Conservation (phyloP, 2,113 vertebrate genomes). For the Noctilio leporinus region DNA sequence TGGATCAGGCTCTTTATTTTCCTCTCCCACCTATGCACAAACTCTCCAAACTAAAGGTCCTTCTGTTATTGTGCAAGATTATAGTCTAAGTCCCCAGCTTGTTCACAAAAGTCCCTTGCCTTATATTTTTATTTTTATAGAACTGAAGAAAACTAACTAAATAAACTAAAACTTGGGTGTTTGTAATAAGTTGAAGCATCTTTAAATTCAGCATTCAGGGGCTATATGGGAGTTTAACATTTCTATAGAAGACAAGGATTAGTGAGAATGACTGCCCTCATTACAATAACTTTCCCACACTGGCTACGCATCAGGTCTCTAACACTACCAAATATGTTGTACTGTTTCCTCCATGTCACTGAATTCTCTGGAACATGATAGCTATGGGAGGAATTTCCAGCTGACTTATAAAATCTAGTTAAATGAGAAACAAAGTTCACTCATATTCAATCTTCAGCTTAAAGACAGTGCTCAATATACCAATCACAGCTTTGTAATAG, state of each 20-base stretch:
- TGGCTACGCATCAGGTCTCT: not conserved
- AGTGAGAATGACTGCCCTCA: not conserved
- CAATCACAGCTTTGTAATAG: not conserved
- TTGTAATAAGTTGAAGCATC: not conserved
- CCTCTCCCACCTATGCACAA: no score
- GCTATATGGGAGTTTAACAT: not conserved
- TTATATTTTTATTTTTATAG: not conserved
- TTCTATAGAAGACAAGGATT: not conserved
- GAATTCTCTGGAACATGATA: not conserved
- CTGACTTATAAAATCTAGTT: not conserved
- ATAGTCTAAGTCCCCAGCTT: not conserved
- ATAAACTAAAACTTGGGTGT: not conserved
- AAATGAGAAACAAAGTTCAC: not conserved
- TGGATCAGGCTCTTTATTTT: not conserved
- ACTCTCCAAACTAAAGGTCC: not conserved
- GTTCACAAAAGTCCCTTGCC: not conserved
- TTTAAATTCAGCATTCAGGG: not conserved
- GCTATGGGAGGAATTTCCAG: not conserved
- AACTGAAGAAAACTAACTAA: not conserved
- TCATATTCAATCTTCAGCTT: not conserved
- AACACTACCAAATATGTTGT: not conserved
- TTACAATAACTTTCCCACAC: not conserved
- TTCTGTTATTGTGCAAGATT: not conserved
- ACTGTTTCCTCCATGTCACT: not conserved
- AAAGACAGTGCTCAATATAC: not conserved